Base-by-base conservation (phyloP, 2,113 vertebrate species). In the Corythornis cristatus region DNA sequence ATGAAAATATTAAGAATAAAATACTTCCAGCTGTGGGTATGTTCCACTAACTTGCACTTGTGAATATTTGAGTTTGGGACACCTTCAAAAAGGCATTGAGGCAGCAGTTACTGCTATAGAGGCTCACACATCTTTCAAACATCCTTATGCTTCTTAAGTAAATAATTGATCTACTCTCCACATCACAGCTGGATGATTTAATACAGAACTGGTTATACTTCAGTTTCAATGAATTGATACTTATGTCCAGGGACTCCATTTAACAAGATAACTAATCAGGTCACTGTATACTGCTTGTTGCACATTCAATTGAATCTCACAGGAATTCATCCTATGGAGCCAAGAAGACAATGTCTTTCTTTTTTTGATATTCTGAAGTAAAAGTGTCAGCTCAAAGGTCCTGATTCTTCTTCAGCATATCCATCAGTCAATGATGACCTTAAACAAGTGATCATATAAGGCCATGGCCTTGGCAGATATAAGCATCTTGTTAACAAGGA, bases 211-310 rank as follows among this genome's bases (percentile, higher is more conserved):
- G 85, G 62, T 95, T 85, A 88, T 62, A 83, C 35, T 37, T 54
- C 51, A 48, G 45, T 70, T 56, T 77, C 92, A 91, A 91, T 51
- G 68, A 72, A 43, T 83, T 88, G 75, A 78, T 48, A 83, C 43
- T 61, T 89, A 88, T 26, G 61, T 67, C 75, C 51, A 83, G 92
- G 68, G 83, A 83, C 76, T 93, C 40, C 9, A 29, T 93, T 77
- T 93, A 86, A 91, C 92, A 93, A 80, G 85, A 80, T 60, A 91
- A 91, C 95, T 77, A 83, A 91, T 83, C 80, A 64, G 51, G 22
- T 77, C 83, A 60, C 23, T 67, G 75, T 90, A 43, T 57, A 57
- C 29, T 86, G 83, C 68, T 81, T 81, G 57, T 67, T 90, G 68
- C 43, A 53, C 83, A 65, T 86, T 75, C 4, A 0, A 57, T 35